Conservation (phyloP, 2,888 invertebrate species). For the Quadriops clusia region DNA sequence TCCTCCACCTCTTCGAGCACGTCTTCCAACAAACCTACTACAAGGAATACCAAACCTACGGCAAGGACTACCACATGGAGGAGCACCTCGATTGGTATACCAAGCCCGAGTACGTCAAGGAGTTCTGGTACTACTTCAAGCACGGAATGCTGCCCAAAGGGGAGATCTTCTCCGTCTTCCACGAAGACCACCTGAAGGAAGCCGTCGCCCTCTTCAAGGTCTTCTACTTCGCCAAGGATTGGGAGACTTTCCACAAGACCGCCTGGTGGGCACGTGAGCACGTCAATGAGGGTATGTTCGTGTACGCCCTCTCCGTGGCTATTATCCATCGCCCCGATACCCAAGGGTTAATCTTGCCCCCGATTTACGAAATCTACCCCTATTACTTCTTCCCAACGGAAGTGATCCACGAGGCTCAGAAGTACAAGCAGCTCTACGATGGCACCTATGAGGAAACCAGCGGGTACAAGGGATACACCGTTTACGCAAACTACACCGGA, state of each 20-base stretch:
- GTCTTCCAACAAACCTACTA: slow-evolving; percentile 50
- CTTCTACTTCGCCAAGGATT: slow-evolving; percentile 58
- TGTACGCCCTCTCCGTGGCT: slow-evolving; percentile 51
- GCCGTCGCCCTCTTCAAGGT: slow-evolving; percentile 52
- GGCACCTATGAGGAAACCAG: slow-evolving; percentile 20
- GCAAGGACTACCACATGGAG: slow-evolving; percentile 40
- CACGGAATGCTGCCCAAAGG: slow-evolving; percentile 46
- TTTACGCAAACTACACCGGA: slow-evolving; percentile 34
- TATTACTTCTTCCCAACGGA: slow-evolving; percentile 57
- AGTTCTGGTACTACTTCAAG: slow-evolving; percentile 43
- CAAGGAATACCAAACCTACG: slow-evolving; percentile 43
- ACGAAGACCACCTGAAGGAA: slow-evolving; percentile 49
- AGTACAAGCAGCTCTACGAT: slow-evolving; percentile 45
- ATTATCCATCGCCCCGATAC: slow-evolving; percentile 52
- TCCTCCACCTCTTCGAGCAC: slow-evolving; percentile 47
- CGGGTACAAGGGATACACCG: slow-evolving; percentile 31
- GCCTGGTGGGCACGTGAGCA: slow-evolving; percentile 55
- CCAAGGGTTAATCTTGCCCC: slow-evolving; percentile 52
- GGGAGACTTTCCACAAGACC: slow-evolving; percentile 54
- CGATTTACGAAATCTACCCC: slow-evolving; percentile 62
- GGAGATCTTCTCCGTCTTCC: slow-evolving; percentile 48
- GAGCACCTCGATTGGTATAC: slow-evolving; percentile 37
- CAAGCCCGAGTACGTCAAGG: slow-evolving; percentile 44
- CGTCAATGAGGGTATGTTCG: slow-evolving; percentile 57
- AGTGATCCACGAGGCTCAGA: slow-evolving; percentile 53